phyloP scores from a whole-genome alignment of 2,888 invertebrate species.

The Globia sparganii region DNA sequence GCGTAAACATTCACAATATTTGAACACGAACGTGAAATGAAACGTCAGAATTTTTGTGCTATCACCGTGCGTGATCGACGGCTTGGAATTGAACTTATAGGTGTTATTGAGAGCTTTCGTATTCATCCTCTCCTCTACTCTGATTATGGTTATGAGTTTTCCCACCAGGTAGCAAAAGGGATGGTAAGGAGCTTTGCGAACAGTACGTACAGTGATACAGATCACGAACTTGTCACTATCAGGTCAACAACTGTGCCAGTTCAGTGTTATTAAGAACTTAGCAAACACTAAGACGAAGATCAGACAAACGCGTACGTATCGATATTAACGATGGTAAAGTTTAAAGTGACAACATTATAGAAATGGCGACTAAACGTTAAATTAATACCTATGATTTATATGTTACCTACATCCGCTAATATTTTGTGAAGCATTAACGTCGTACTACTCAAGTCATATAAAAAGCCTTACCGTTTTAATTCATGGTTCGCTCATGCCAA shows the following conservation, averaged over 20 bases:
- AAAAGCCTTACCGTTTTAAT: neutral
- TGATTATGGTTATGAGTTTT: neutral
- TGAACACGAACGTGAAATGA: conserved; percentile 26
- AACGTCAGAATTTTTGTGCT: conserved; percentile 22
- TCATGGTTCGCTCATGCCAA: neutral
- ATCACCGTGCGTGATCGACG: no score
- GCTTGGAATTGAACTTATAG: neutral
- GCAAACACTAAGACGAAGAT: neutral
- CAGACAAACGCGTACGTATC: neutral
- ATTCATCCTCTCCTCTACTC: neutral
- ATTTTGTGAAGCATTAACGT: neutral
- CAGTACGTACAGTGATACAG: neutral
- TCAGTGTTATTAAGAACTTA: neutral
- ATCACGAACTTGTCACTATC: neutral
- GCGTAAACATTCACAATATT: conserved; percentile 30
- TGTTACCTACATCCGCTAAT: neutral
- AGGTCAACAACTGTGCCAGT: neutral
- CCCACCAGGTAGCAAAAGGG: neutral
- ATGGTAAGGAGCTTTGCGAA: no score
- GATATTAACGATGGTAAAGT: neutral
- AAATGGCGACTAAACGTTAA: neutral
- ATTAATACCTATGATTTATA: neutral
- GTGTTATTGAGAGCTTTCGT: neutral
- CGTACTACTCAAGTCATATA: neutral
- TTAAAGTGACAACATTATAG: neutral